Evolutionary conservation across 1,140 invertebrate genomes (phyloP), one percentile per base, ranked within the genome.

Genomic region (Phymastichus coffea): DNA sequence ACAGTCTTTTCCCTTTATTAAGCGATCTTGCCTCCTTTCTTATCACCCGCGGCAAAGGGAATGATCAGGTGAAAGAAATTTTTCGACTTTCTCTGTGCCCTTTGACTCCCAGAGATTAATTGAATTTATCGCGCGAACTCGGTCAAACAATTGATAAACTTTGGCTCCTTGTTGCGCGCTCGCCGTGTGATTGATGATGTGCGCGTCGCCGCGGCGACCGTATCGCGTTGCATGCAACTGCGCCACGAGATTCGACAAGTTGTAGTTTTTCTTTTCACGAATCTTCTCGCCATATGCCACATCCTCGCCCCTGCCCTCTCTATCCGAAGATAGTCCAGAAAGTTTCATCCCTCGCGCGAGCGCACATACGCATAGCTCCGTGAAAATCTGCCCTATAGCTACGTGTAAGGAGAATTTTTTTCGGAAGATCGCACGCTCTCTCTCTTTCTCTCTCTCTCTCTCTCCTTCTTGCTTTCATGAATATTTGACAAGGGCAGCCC

Each of bases 1-100:
- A 23, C 40, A 40, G 15, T 6, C 19, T 15, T 22, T 40, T 30
- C 58, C 51, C 58, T 61, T 61, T 61, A 61, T 61, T 61, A 61
- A 61, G 59, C 46, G 40, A 61, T 55, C 52, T 46, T 23, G 22
- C 17, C 35, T 12, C 37, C 20, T 44, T 10, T 33, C 47, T 30
- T 49, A 26, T 25, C 25, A 23, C 48, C 0, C 20, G n/a, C 10
- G 19, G 17, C n/a, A n/a, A n/a, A n/a, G n/a, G n/a, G n/a, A n/a
- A n/a, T n/a, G n/a, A n/a, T n/a, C n/a, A n/a, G n/a, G n/a, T n/a
- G n/a, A n/a, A n/a, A n/a, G n/a, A n/a, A n/a, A n/a, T n/a, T n/a
- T n/a, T 15, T 17, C 20, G n/a, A 22, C 12, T 15, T 20, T 22
- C 10, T 46, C n/a, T 35, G 1, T 19, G 26, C 30, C 8, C 30